Percentiles rank a stretch among this genome's conserved stretches.
Conservation (phyloP, 2,113 vertebrate genomes). For the Chitala chitala region DNA sequence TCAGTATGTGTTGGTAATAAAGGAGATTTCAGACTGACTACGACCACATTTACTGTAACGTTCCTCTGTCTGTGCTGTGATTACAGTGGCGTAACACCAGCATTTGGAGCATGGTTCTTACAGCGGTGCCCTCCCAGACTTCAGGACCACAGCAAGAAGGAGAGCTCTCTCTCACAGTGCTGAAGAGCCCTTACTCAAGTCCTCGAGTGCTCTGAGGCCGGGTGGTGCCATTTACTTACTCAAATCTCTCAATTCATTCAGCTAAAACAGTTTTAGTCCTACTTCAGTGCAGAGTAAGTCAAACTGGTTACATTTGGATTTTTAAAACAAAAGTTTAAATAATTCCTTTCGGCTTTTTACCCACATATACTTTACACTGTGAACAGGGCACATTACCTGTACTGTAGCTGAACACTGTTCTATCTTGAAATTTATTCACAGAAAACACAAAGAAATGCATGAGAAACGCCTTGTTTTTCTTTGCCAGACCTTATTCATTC, state of each 20-base stretch:
- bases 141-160: slow-evolving; percentile 5
- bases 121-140: not conserved
- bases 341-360: too few species aligned
- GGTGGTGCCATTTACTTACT: too few species aligned
- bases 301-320: too few species aligned
- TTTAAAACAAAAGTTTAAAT: too few species aligned
- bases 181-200: not conserved
- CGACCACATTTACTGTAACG: not conserved
- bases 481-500: not conserved
- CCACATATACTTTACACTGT: not conserved
- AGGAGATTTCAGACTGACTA: not conserved
- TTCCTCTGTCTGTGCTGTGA: not conserved
- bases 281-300: too few species aligned
- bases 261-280: too few species aligned
- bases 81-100: not conserved
- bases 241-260: too few species aligned
- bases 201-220: too few species aligned
- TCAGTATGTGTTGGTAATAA: not conserved
- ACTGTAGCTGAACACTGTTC: not conserved
- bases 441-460: not conserved
- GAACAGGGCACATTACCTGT: not conserved
- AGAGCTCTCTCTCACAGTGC: not conserved
- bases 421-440: not conserved
- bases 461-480: not conserved
- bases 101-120: not conserved